phyloP scores from a whole-genome alignment of 2,888 invertebrate species.

The Eupithecia pulchellata region DNA sequence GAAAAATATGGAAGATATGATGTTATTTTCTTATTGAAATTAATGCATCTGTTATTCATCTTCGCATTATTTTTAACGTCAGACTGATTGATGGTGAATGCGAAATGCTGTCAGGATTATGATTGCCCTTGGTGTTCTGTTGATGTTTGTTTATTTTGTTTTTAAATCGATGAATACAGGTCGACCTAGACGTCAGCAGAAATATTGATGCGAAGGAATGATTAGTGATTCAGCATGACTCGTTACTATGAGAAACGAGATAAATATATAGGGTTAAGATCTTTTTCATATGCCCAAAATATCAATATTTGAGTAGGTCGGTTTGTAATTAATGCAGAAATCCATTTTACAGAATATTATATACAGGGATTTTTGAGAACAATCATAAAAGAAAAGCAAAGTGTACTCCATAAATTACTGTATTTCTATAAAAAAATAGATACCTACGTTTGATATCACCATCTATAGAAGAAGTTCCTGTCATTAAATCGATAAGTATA shows the following conservation, averaged over 20 bases:
- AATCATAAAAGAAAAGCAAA: too few relatives aligned
- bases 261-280: neutral
- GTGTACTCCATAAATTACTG: too few relatives aligned
- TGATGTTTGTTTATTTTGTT: neutral
- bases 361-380: too few relatives aligned
- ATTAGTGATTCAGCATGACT: constrained; percentile 12
- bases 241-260: neutral
- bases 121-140: constrained; percentile 15
- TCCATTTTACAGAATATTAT: neutral
- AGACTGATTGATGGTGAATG: constrained; percentile 39
- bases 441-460: neutral
- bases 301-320: neutral
- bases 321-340: neutral
- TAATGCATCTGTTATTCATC: constrained; percentile 30
- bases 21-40: constrained; percentile 31
- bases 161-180: constrained; percentile 1
- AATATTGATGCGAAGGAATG: constrained; percentile 12
- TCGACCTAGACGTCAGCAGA: constrained; percentile 4
- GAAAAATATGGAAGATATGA: neutral
- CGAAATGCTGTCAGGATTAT: constrained; percentile 27
- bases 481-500: constrained; percentile 1
- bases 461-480: too few relatives aligned
- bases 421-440: too few relatives aligned
- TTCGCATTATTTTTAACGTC: constrained; percentile 35
- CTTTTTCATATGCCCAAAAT: neutral